These are phyloP conservation scores for Oplegnathus fasciatus DNA, from an alignment of 2,113 vertebrate species.

Conservation along the genomic window DNA sequence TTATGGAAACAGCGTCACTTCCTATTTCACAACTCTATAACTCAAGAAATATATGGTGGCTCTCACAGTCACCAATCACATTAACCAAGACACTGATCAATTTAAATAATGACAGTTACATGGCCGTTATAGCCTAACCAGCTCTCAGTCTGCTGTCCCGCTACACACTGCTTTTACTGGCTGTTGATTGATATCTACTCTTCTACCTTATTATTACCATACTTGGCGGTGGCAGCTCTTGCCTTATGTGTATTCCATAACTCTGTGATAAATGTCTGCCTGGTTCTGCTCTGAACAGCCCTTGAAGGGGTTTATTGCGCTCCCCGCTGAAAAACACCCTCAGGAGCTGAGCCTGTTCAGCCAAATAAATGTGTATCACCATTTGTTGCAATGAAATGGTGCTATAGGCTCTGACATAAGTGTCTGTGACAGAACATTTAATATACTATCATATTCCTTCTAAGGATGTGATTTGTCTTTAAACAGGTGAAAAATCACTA, in stretches of 20 bases:
- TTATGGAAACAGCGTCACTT: not conserved
- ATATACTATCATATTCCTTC: constrained; percentile 49
- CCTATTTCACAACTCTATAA: not conserved
- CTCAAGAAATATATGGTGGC: not conserved
- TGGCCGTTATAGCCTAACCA: not conserved
- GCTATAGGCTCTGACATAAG: constrained; percentile 43
- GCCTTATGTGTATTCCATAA: constrained; percentile 40
- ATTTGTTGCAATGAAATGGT: constrained; percentile 44
- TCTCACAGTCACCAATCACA: not conserved
- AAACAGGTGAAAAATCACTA: constrained; percentile 14
- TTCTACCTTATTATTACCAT: constrained; percentile 30
- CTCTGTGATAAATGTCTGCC: constrained; percentile 51
- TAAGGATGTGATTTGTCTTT: constrained; percentile 37
- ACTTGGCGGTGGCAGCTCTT: constrained; percentile 33
- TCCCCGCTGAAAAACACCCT: constrained; percentile 34
- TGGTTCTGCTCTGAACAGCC: constrained; percentile 17
- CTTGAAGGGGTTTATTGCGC: constrained; percentile 41
- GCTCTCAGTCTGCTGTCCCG: constrained; percentile 2
- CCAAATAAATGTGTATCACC: constrained; percentile 43
- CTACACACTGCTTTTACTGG: constrained; percentile 10
- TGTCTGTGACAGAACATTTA: constrained; percentile 54
- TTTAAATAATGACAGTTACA: constrained; percentile 24
- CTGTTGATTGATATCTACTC: constrained; percentile 36
- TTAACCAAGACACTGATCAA: not conserved
- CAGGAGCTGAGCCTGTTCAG: constrained; percentile 17